Conservation (phyloP, 1,140 invertebrate species). For the Drosophila serrata region DNA sequence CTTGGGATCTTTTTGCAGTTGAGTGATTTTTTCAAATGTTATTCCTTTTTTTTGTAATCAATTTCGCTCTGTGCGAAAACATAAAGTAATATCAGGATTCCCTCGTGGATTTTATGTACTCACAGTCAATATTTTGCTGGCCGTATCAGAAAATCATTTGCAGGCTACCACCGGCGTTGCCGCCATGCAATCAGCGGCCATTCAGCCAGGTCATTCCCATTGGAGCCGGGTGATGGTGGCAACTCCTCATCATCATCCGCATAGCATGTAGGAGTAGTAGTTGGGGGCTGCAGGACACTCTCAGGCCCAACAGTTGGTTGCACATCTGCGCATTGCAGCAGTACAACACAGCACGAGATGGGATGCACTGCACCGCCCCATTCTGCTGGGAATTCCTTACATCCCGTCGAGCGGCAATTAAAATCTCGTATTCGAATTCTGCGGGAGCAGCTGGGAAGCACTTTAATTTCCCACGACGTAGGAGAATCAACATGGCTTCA, state of each 20-base stretch:
- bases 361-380: conserved; percentile 11
- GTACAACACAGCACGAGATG: background rate
- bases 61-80: conserved; percentile 13
- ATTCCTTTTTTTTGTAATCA: background rate
- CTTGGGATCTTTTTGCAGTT: conserved; percentile 3
- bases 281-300: conserved; percentile 7
- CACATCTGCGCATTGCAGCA: conserved; percentile 52
- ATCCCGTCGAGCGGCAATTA: conserved; percentile 68
- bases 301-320: conserved; percentile 75
- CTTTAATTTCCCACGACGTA: conserved; percentile 77
- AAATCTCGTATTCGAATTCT: conserved; percentile 72
- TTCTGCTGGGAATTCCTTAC: conserved; percentile 17
- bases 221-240: conserved; percentile 13
- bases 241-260: conserved; percentile 37
- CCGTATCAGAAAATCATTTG: conserved; percentile 31
- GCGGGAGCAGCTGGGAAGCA: conserved; percentile 57
- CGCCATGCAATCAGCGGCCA: conserved; percentile 56
- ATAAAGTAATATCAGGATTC: conserved; percentile 8
- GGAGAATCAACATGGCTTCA: conserved; percentile 53
- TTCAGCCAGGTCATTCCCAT: conserved; percentile 60
- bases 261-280: background rate
- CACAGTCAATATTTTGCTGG: conserved; percentile 31
- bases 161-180: background rate
- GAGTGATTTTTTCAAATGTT: background rate
- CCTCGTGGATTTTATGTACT: conserved; percentile 20